These are phyloP conservation scores for Taurulus bubalis DNA, from an alignment of 2,113 vertebrate species.

Conservation along the genomic window DNA sequence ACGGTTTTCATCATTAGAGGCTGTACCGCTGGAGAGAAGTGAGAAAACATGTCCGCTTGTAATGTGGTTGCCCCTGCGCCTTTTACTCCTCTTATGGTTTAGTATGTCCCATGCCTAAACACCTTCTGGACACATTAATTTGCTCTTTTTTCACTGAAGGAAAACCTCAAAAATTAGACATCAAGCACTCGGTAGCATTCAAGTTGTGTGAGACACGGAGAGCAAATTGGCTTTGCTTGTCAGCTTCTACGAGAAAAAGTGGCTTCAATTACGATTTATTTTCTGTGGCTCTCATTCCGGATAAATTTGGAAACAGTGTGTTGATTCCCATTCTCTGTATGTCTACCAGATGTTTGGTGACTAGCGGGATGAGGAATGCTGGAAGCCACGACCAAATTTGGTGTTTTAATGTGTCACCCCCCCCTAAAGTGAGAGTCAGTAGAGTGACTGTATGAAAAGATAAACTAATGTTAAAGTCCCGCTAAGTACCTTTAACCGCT, in stretches of 20 bases:
- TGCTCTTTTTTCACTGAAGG: not conserved
- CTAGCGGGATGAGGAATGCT: constrained; percentile 61
- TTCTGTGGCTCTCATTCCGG: not conserved
- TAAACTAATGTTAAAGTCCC: too few relatives aligned
- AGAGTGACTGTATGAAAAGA: too few relatives aligned
- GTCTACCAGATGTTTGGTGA: constrained; percentile 56
- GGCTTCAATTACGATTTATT: not conserved
- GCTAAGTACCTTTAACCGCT: too few relatives aligned
- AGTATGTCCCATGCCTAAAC: not conserved
- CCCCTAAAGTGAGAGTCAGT: too few relatives aligned
- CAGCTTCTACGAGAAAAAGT: constrained; percentile 7
- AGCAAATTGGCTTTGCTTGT: not conserved
- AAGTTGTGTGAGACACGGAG: not conserved
- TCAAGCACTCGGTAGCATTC: not conserved
- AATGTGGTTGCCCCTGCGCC: not conserved
- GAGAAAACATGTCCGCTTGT: not conserved
- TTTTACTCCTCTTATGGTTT: not conserved
- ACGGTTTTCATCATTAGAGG: not conserved
- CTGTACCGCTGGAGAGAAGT: not conserved
- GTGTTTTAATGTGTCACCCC: constrained; percentile 39
- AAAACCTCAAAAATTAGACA: not conserved
- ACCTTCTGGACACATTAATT: not conserved
- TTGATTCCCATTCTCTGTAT: not conserved
- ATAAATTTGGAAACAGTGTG: constrained; percentile 41
- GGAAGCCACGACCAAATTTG: constrained; percentile 44